A percentile compares a stretch with the other conserved stretches of the same genome.
phyloP scores from a whole-genome alignment of 2,797 vertebrate species.

The Paguma larvata region DNA sequence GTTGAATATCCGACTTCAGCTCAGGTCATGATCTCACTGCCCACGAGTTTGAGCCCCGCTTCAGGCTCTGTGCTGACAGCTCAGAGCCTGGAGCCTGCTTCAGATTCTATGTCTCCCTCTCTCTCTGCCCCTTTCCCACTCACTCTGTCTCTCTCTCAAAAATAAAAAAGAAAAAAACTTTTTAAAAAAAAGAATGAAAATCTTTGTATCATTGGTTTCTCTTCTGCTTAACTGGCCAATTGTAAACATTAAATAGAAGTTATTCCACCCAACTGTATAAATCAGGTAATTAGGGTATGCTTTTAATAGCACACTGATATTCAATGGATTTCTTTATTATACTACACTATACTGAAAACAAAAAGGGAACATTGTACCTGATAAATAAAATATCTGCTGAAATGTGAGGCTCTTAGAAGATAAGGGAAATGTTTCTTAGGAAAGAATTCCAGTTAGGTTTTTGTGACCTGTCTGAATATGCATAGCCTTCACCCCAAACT shows the following conservation, averaged over 20 bases:
- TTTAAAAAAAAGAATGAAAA: neutral
- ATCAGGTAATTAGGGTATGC: neutral
- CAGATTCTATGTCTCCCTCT: no score
- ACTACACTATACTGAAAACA: neutral
- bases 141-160: no score
- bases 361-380: neutral
- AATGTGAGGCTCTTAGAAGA: neutral
- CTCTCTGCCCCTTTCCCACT: no score
- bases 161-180: no score
- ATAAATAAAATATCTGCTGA: neutral
- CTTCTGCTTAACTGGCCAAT: neutral
- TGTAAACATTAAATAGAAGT: neutral
- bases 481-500: neutral
- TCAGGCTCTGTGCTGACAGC: no score
- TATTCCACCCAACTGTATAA: neutral
- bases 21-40: no score
- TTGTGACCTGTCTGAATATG: neutral
- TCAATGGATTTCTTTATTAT: neutral
- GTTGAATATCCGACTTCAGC: no score
- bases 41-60: fast-evolving
- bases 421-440: neutral
- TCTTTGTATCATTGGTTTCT: neutral
- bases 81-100: no score
- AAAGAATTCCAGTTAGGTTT: neutral
- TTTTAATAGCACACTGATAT: neutral